Evolutionary conservation across 2,888 invertebrate species (phyloP), one percentile per base, ranked within the genome.

Genomic region (Dendrolimus pini): DNA sequence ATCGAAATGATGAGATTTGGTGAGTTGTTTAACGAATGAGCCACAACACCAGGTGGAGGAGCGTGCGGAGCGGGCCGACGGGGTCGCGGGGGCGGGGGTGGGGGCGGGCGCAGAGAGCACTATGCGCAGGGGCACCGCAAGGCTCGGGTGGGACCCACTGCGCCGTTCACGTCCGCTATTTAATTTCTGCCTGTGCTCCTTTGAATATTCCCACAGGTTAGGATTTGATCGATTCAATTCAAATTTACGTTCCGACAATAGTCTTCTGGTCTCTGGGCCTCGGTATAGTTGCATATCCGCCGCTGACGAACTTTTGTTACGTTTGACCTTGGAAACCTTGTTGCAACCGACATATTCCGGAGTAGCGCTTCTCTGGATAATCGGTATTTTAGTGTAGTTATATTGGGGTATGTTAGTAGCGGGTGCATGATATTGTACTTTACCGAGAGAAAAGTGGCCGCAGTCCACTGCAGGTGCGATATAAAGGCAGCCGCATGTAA

Each of bases 21-120:
- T 93, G 87, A 95, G 93, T 70, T 95, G 95, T 83, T 94, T 94
- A 80, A 95, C 95, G 86, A 95, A 94, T 68, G 94, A 93, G 78
- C 95, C 95, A 83, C 95, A 95, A 83, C 95, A 95, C 95, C 95
- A 95, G 41, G 94, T 93, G 65, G 93, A 93, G 61, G 94, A 93
- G 68, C 93, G 91, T 54, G 92, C 91, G 59, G 92, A 92, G 71
- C 87, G 87, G 70, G 71, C 86, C 86, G 71, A 78, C 59, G 71
- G 71, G 59, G 69, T 78, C 53, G 67, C 67, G 64, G 63, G 70
- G 61, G 64, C 60, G 55, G 69, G 67, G 54, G 70, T 63, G 56
- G 76, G 67, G 30, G 6, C 30, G 30, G 30, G 30, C 6, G 30
- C 30, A 30, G 30, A 30, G 30, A 30, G 30, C 47, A 47, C 47